These are phyloP conservation scores for Poecilobothrus nobilitatus DNA, from an alignment of 2,888 invertebrate genomes.

Conservation along the genomic window DNA sequence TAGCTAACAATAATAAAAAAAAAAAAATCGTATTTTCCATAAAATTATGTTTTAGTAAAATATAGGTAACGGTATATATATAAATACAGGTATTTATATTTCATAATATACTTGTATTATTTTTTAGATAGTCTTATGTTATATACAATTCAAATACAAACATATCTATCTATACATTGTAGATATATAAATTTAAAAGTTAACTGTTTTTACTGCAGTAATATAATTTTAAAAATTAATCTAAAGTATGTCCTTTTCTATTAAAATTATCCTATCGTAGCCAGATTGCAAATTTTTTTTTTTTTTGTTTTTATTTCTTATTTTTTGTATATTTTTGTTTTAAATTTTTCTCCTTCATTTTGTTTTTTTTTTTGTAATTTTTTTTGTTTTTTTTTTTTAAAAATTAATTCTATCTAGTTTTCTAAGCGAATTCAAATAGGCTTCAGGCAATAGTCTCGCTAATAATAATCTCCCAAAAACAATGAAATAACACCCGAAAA, in stretches of 20 bases:
- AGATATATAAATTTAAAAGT: neutral
- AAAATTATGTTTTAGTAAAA: neutral
- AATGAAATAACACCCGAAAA: no score
- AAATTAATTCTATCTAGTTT: neutral
- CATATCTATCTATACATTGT: neutral
- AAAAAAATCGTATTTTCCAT: no score
- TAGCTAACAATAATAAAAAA: no score
- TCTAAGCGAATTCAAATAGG: neutral
- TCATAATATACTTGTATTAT: neutral
- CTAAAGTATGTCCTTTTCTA: conserved; percentile 3
- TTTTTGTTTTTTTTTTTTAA: neutral
- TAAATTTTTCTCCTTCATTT: neutral
- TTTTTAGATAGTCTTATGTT: no score
- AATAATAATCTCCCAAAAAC: no score
- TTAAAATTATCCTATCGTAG: neutral
- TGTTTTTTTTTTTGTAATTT: neutral
- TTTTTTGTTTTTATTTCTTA: neutral
- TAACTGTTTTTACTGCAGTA: neutral
- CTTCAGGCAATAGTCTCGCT: no score
- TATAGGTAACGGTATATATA: neutral
- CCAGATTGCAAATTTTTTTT: neutral
- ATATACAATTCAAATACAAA: no score
- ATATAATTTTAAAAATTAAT: conserved; percentile 1
- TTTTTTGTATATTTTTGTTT: neutral
- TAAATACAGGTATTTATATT: neutral